Evolutionary conservation across 1,140 invertebrate species (phyloP).

Genomic region (Fragariocoptes setiger): DNA sequence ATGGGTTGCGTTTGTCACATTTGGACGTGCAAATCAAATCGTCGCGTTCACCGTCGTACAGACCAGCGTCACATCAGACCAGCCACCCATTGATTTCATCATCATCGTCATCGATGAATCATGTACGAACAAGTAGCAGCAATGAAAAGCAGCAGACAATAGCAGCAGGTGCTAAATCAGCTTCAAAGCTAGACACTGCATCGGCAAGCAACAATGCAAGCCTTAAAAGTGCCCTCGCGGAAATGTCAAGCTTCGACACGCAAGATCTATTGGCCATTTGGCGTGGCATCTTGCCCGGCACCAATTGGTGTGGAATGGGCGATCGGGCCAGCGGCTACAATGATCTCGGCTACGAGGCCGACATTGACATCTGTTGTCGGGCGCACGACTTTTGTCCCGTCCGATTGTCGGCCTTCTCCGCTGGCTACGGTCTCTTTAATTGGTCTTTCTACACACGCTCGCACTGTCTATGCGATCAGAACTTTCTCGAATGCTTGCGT

Average conservation of each 20-base stretch:
- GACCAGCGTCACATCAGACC: too few species aligned
- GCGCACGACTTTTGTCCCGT: slow-evolving; percentile 44
- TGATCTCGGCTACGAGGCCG: slow-evolving; percentile 34
- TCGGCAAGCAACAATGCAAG: too few species aligned
- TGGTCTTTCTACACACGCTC: slow-evolving; percentile 45
- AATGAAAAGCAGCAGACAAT: too few species aligned
- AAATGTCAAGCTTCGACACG: neutral
- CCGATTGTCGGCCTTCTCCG: slow-evolving; percentile 34
- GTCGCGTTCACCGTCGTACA: too few species aligned
- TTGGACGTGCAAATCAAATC: too few species aligned
- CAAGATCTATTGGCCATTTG: neutral
- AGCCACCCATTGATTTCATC: too few species aligned
- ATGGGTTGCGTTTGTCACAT: too few species aligned
- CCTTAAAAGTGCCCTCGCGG: neutral
- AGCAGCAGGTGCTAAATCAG: too few species aligned
- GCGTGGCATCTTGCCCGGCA: slow-evolving; percentile 1
- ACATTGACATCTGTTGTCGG: slow-evolving; percentile 46
- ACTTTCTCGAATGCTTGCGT: slow-evolving; percentile 46
- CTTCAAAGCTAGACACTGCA: too few species aligned
- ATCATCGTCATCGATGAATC: too few species aligned
- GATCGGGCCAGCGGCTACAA: slow-evolving; percentile 2
- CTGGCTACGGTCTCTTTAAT: slow-evolving; percentile 45
- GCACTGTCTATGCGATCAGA: slow-evolving; percentile 50
- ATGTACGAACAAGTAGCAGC: too few species aligned
- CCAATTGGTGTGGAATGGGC: slow-evolving; percentile 1